Conservation (phyloP, 2,888 invertebrate species). For the Aphodius sticticus region DNA sequence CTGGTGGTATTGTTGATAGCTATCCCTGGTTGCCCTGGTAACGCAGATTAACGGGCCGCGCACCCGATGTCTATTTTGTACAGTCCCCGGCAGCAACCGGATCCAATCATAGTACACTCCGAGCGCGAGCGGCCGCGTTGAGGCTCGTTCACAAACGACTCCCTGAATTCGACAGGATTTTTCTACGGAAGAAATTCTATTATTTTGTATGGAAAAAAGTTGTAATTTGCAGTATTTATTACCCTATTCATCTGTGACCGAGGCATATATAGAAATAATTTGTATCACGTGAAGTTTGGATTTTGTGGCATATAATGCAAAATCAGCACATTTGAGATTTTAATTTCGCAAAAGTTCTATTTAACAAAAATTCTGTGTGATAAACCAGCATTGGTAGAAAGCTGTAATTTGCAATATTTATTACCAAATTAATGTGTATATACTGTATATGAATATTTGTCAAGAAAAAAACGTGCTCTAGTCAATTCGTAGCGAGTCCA, state of each 20-base stretch:
- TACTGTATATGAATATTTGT: too few relatives aligned
- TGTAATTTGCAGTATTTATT: background rate
- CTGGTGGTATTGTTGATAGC: conserved; percentile 59
- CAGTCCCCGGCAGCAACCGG: conserved; percentile 54
- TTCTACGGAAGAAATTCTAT: background rate
- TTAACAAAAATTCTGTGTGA: too few relatives aligned
- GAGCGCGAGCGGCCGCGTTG: conserved; percentile 29
- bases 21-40: conserved; percentile 61
- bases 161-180: background rate
- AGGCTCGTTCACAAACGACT: conserved; percentile 47
- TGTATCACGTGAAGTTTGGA: too few relatives aligned
- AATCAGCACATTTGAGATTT: too few relatives aligned
- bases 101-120: conserved; percentile 62
- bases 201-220: background rate
- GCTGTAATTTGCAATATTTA: too few relatives aligned
- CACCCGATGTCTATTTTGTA: conserved; percentile 63
- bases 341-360: too few relatives aligned
- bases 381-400: too few relatives aligned
- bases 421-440: too few relatives aligned
- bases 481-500: too few relatives aligned
- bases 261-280: background rate
- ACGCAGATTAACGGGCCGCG: conserved; percentile 62
- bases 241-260: too few relatives aligned
- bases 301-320: too few relatives aligned
- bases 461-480: too few relatives aligned